Evolutionary conservation across 2,113 vertebrate genomes (phyloP), one percentile per base, ranked within the genome.

Genomic region (Mionectes macconnelli): DNA sequence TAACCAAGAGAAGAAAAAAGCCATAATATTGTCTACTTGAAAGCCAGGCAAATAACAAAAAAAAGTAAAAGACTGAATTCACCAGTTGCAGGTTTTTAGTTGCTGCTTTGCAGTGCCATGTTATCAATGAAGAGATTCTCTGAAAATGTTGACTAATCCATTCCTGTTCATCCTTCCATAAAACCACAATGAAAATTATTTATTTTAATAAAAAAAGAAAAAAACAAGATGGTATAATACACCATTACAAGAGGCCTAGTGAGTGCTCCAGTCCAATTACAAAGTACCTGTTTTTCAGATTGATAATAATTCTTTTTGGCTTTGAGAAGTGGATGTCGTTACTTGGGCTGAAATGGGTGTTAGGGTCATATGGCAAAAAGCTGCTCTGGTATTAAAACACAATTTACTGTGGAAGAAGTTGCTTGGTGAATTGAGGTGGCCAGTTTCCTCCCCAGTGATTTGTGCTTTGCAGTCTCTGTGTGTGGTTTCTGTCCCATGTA

Each of bases 141-240:
- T 74, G 40, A 94, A 97, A 96, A 55, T 87, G 45, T 52, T 95
- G 88, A 96, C 53, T 94, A 94, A 95, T 94, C 67, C 66, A 50
- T 64, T 94, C 49, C 23, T 92, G 27, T 92, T 97, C 95, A 86
- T 92, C 45, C n/a, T 94, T 91, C 90, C 92, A 79, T 92, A 96
- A 96, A 88, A n/a, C 82, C 39, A 52, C 20, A 93, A 91, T 66
- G 22, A 80, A 89, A 97, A 90, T 83, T 40, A 96, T 89, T 94
- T 96, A 19, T 93, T 97, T 94, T 92, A 96, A 94, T 95, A 86
- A 91, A 95, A 59, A 93, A 87, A 72, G 14, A 47, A 93, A 88
- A 59, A 97, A 80, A 68, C 25, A 52, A 82, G 37, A 49, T 53
- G 42, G 4, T 84, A 84, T 93, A 96, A 94, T 53, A 78, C 52